Percentiles rank a stretch among this genome's conserved stretches.
These are phyloP conservation scores for Caenorhabditis zanzibari DNA, from an alignment of 2,888 invertebrate species.

Conservation along the genomic window DNA sequence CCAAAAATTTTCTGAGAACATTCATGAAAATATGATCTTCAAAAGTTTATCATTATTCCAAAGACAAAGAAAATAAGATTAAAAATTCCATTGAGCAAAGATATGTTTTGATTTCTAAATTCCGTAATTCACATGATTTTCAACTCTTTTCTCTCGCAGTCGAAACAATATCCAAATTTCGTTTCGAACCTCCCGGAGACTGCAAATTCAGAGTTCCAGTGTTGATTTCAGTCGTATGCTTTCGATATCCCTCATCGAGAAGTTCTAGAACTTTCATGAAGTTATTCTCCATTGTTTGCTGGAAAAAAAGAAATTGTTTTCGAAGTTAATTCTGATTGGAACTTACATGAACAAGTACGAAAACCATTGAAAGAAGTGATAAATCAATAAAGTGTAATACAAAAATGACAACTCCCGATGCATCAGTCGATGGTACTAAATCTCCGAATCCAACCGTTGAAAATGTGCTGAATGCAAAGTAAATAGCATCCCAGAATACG, in stretches of 20 bases:
- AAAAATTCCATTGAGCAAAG: slow-evolving; percentile 32
- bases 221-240: slow-evolving; percentile 24
- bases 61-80: slow-evolving; percentile 9
- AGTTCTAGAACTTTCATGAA: slow-evolving; percentile 49
- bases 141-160: slow-evolving; percentile 14
- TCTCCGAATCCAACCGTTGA: slow-evolving; percentile 54
- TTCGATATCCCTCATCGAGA: slow-evolving; percentile 39
- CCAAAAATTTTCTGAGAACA: too few relatives aligned
- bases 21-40: not conserved
- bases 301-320: too few relatives aligned
- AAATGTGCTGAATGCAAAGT: slow-evolving; percentile 47
- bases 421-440: slow-evolving; percentile 20
- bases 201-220: slow-evolving; percentile 16
- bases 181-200: slow-evolving; percentile 27
- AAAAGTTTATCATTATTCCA: not conserved
- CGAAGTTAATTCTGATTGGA: too few relatives aligned
- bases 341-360: slow-evolving; percentile 54
- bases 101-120: slow-evolving; percentile 15
- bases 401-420: slow-evolving; percentile 22
- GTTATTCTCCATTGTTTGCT: slow-evolving; percentile 54
- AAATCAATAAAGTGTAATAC: slow-evolving; percentile 46
- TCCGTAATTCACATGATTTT: not conserved
- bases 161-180: not conserved
- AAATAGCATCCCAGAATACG: slow-evolving; percentile 37
- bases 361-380: slow-evolving; percentile 48